Evolutionary conservation across 2,888 invertebrate species (phyloP).

Genomic region (Lepeophtheirus nordmannii): DNA sequence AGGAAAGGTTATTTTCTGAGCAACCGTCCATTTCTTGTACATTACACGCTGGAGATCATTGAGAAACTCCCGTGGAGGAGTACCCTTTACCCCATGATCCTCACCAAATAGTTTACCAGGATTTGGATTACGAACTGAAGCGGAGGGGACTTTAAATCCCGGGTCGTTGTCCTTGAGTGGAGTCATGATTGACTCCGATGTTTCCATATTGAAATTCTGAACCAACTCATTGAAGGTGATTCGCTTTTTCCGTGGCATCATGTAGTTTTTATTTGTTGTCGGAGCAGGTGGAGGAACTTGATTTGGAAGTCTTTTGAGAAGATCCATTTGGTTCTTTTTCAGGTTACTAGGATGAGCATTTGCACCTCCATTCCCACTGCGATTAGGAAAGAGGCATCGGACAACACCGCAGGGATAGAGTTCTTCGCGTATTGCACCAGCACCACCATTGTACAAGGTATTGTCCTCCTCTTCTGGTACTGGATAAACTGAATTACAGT

Average conservation of each 20-base stretch:
- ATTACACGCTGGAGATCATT: slow-evolving; percentile 78
- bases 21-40: slow-evolving; percentile 82
- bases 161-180: slow-evolving; percentile 2
- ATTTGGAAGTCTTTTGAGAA: slow-evolving; percentile 10
- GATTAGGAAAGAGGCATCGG: not conserved
- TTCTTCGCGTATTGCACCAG: slow-evolving; percentile 10
- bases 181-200: not conserved
- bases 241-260: slow-evolving; percentile 1
- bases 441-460: not conserved
- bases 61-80: slow-evolving; percentile 50
- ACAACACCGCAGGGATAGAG: slow-evolving; percentile 20
- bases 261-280: not conserved
- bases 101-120: slow-evolving; percentile 11
- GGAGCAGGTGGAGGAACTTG: slow-evolving; percentile 7
- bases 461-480: not conserved
- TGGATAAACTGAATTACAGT: not conserved
- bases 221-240: slow-evolving; percentile 14
- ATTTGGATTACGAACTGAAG: slow-evolving; percentile 15
- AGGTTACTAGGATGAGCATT: not conserved
- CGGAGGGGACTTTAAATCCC: not conserved
- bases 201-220: not conserved
- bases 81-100: slow-evolving; percentile 30
- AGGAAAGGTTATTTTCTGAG: slow-evolving; percentile 47
- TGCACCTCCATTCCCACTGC: not conserved
- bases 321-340: slow-evolving; percentile 11